Evolutionary conservation across 2,888 invertebrate species (phyloP), one percentile per base, ranked within the genome.

Genomic region (Tolmerus cingulatus): DNA sequence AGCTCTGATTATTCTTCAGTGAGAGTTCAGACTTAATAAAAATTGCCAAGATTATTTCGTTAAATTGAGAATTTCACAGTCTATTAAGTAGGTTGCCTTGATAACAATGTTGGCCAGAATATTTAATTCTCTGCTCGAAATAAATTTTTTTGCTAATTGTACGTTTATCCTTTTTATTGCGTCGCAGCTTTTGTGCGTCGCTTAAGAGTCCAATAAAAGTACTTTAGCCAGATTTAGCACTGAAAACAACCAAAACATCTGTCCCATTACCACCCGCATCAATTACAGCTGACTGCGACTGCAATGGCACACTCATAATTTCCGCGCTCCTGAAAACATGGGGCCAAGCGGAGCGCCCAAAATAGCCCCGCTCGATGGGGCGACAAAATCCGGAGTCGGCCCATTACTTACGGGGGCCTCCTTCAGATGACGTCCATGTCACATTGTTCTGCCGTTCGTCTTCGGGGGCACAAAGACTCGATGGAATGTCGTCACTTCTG

Each of bases 371-470:
- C 27, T n/a, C 27, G 12, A 19, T 23, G 81, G n/a, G 51, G 51
- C 66, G 66, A 66, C 66, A 55, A 51, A 55, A 81, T 51, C 7
- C 27, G 14, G 55, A 23, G 30, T n/a, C 79, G 23, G 51, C 30
- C 55, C 30, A 55, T 81, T 55, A 81, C 55, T 81, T 81, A 81
- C 34, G 27, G 27, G 37, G n/a, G 37, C 81, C 81, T 81, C 81
- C 81, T 51, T 81, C 81, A 55, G 81, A 81, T 81, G 81, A 81
- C 55, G 81, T 55, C 14, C 14, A 30, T 55, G 81, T 81, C 81
- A 81, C 55, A 81, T 81, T 81, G 81, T 66, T 12, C 55, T 1
- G 51, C 30, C 46, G 51, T 19, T 19, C 66, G 66, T 66, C 66
- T 66, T 66, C 66, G 27, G 19, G 7, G 12, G 66, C 27, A 66